A percentile compares a stretch with the other conserved stretches of the same genome.
Evolutionary conservation across 2,888 invertebrate genomes (phyloP).

Genomic region (Schizotus pectinicornis): DNA sequence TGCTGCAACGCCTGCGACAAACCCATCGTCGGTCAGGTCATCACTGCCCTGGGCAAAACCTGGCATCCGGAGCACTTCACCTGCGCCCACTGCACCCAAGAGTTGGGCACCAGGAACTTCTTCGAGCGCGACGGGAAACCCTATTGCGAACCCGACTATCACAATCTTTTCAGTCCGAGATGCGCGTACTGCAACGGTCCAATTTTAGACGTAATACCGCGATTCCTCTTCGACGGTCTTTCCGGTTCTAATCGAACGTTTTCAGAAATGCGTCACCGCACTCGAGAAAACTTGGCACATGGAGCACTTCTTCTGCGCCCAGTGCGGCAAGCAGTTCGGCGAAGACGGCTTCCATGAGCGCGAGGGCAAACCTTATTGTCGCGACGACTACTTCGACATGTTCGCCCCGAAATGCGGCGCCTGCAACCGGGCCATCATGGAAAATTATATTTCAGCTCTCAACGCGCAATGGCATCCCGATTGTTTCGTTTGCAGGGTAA

Average conservation of each 20-base stretch:
- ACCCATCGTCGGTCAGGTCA: conserved; percentile 98
- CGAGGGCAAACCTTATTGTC: conserved; percentile 95
- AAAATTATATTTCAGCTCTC: conserved; percentile 97
- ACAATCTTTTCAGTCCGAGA: conserved; percentile 96
- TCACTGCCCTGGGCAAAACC: conserved; percentile 96
- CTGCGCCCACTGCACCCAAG: conserved; percentile 96
- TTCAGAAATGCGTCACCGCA: conserved; percentile 98
- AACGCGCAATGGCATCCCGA: conserved; percentile 98
- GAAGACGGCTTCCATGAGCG: conserved; percentile 98
- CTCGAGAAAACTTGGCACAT: conserved; percentile 98
- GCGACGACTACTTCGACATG: conserved; percentile 95
- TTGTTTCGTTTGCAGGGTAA: conserved; percentile 98
- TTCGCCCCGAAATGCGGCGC: conserved; percentile 98
- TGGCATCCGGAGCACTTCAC: conserved; percentile 99
- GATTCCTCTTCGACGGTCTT: not conserved
- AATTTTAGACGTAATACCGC: conserved; percentile 88
- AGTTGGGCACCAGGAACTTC: conserved; percentile 96
- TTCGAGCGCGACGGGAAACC: conserved; percentile 97
- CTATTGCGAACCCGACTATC: conserved; percentile 98
- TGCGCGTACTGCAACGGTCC: conserved; percentile 99
- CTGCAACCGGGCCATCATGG: conserved; percentile 94
- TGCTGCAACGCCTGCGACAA: conserved; percentile 99
- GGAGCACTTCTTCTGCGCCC: conserved; percentile 98
- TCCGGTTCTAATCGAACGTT: conserved; percentile 40
- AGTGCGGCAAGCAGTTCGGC: conserved; percentile 96